Conservation (phyloP, 2,888 invertebrate species). For the Strigamia maritima region DNA sequence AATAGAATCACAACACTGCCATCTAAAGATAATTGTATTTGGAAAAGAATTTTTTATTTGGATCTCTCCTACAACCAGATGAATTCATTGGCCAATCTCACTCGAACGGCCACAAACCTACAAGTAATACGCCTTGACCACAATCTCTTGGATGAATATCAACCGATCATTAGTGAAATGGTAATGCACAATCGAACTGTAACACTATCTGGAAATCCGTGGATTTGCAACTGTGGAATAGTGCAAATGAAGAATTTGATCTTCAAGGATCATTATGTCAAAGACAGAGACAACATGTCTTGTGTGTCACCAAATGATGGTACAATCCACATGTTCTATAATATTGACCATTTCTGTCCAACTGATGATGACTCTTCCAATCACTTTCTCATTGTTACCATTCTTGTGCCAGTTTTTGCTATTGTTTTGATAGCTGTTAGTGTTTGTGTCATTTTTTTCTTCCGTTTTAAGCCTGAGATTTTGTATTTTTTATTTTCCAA, state of each 20-base stretch:
- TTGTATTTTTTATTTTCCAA: background rate
- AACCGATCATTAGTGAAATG: background rate
- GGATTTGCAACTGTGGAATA: background rate
- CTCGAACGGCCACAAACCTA: background rate
- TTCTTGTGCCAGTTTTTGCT: background rate
- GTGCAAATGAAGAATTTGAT: background rate
- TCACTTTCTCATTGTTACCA: background rate
- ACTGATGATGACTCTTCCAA: background rate
- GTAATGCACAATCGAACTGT: background rate
- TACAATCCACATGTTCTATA: background rate
- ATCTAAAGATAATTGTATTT: background rate
- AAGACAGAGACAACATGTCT: background rate
- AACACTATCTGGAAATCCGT: background rate
- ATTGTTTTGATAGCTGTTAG: background rate
- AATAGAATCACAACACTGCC: background rate
- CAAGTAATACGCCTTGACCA: background rate
- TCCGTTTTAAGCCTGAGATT: background rate
- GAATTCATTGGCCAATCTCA: background rate
- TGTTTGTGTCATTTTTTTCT: background rate
- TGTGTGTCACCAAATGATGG: background rate
- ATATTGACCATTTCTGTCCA: background rate
- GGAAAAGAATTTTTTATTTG: background rate
- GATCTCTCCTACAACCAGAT: background rate
- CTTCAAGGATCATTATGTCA: background rate
- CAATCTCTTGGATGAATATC: background rate